Percentiles rank a stretch among this genome's conserved stretches.
These are phyloP conservation scores for Lepidotrigona ventralis DNA, from an alignment of 1,140 invertebrate species.

Conservation along the genomic window DNA sequence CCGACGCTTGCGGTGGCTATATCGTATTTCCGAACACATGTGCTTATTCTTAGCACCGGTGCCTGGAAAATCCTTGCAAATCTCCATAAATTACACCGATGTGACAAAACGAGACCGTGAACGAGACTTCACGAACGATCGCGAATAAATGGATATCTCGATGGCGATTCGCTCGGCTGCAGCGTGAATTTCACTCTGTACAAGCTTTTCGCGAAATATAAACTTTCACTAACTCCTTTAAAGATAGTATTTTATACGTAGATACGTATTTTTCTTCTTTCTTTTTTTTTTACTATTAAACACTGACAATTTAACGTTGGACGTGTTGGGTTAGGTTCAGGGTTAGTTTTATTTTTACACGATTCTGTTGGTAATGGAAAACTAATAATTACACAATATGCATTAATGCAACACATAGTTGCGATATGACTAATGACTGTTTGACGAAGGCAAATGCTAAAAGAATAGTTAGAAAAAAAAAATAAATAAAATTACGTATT, in stretches of 20 bases:
- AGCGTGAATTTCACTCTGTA: not conserved
- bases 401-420: too few species aligned
- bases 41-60: slow-evolving; percentile 8
- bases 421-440: too few species aligned
- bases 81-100: not conserved
- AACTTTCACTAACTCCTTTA: slow-evolving; percentile 17
- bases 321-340: not conserved
- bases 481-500: too few species aligned
- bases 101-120: not conserved
- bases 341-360: too few species aligned
- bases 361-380: too few species aligned
- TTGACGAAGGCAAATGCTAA: too few species aligned
- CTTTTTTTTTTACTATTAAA: not conserved
- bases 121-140: not conserved
- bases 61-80: slow-evolving; percentile 29
- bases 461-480: too few species aligned
- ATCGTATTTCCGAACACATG: slow-evolving; percentile 11
- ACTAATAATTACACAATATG: too few species aligned
- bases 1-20: slow-evolving; percentile 21
- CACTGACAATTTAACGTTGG: not conserved
- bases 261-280: not conserved
- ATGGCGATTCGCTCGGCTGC: not conserved
- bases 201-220: slow-evolving; percentile 9
- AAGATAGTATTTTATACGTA: too few species aligned
- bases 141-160: not conserved